phyloP scores from a whole-genome alignment of 2,113 vertebrate species.

The Seriola rivoliana region DNA sequence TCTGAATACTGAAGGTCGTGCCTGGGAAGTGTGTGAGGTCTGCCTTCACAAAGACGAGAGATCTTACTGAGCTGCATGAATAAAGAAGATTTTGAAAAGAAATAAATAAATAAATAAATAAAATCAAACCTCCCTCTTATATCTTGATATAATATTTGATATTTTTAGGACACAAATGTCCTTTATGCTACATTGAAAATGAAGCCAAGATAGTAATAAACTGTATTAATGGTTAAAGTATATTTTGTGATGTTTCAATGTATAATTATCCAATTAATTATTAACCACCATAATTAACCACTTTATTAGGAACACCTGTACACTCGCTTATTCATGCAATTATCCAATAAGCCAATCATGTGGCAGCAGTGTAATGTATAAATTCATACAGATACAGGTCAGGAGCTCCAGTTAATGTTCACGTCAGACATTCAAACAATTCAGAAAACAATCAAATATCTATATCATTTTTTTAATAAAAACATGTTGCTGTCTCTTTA shows the following conservation, averaged over 20 bases:
- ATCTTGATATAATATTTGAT: background rate
- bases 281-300: background rate
- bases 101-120: background rate
- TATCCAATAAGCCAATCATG: background rate
- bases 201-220: no score
- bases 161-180: background rate
- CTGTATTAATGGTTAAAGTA: background rate
- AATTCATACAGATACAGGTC: background rate
- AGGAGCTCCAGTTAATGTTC: no score
- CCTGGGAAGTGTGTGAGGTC: conserved; percentile 17
- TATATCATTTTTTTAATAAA: no score
- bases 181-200: background rate
- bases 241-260: background rate
- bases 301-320: background rate
- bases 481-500: no score
- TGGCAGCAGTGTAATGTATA: background rate
- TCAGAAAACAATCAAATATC: no score
- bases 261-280: background rate
- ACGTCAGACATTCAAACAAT: no score
- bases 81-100: background rate
- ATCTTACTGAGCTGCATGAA: background rate
- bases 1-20: conserved; percentile 36
- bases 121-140: background rate
- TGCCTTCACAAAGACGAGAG: conserved; percentile 5
- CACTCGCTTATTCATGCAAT: background rate